These are phyloP conservation scores for Drosophila siamana DNA, from an alignment of 2,888 invertebrate species.

Conservation along the genomic window DNA sequence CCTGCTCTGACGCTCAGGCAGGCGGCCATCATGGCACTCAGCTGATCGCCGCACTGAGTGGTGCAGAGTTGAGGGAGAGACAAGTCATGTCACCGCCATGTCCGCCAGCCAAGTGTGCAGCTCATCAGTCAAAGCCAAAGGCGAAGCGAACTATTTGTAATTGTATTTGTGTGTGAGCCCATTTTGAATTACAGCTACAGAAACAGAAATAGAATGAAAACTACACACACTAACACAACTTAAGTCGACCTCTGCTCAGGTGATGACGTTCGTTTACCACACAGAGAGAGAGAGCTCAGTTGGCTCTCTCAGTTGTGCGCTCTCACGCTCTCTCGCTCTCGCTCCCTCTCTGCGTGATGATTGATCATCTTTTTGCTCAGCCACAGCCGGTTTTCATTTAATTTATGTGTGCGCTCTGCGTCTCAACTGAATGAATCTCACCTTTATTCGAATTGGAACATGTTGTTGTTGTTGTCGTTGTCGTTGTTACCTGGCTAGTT, in stretches of 20 bases:
- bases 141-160: slow-evolving; percentile 12
- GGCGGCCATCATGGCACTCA: slow-evolving; percentile 79
- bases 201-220: slow-evolving; percentile 35
- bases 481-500: slow-evolving; percentile 25
- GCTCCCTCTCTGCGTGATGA: slow-evolving; percentile 47
- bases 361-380: slow-evolving; percentile 76
- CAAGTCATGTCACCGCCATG: slow-evolving; percentile 69
- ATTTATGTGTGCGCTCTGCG: slow-evolving; percentile 72
- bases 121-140: slow-evolving; percentile 47
- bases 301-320: slow-evolving; percentile 10
- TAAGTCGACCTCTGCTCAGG: background rate
- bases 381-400: slow-evolving; percentile 72
- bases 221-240: slow-evolving; percentile 12
- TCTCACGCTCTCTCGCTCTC: slow-evolving; percentile 17
- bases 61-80: slow-evolving; percentile 14
- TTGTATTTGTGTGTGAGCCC: slow-evolving; percentile 53
- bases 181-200: slow-evolving; percentile 78
- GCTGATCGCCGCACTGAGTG: slow-evolving; percentile 75
- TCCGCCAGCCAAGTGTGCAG: slow-evolving; percentile 63
- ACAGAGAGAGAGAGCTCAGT: slow-evolving; percentile 45
- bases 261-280: slow-evolving; percentile 27
- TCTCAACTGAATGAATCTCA: slow-evolving; percentile 73
- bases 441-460: slow-evolving; percentile 76
- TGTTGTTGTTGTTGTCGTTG: slow-evolving; percentile 7
- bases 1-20: slow-evolving; percentile 55